Base-by-base conservation (phyloP, 1,140 invertebrate species). In the Pectinophora gossypiella region DNA sequence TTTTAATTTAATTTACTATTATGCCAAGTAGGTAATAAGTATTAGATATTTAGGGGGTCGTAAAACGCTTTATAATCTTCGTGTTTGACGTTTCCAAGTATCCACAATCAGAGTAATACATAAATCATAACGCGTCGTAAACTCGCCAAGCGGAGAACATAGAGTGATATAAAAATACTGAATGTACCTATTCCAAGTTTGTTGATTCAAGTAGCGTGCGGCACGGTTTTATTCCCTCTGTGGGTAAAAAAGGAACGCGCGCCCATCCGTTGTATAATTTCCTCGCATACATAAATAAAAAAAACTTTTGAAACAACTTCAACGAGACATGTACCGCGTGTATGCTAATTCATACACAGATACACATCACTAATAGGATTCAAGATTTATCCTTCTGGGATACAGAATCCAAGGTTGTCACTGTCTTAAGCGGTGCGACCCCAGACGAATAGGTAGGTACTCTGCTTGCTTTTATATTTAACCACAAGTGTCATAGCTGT, bases 101-200 rank as follows among this genome's bases (percentile, higher is more conserved):
- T 6, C 13, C 54, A 56, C 54, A 61, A 48, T 57, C 47, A 51
- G 51, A 40, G 21, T 54, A 40, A 53, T 54, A 58, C 55, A 54
- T 61, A 54, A 51, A 61, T 61, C 48, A 61, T 54, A 54, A 40
- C 13, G 44, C 22, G 22, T 40, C 59, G 49, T 57, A 58, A 62
- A 58, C 27, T 51, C 40, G 7, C 45, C 20, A 16, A 16, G 42
- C 43, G 35, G 35, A 43, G 36, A 48, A 42, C 43, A 49, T 23
- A 53, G 32, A 55, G 27, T 45, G 9, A 38, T 13, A 40, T 40
- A 40, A 40, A 40, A 40, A 40, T 40, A 2, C 36, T 15, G 13
- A 38, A 13, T 40, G 36, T 40, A 7, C 7, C 1, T 32, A 7
- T 7, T 40, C 7, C 15, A 15, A 40, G 36, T 40, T 40, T 3